Percentiles rank a stretch among this genome's conserved stretches.
Evolutionary conservation across 64 coral and sea anemone genomes (phyloP).

Genomic region (Anthopleura sola): DNA sequence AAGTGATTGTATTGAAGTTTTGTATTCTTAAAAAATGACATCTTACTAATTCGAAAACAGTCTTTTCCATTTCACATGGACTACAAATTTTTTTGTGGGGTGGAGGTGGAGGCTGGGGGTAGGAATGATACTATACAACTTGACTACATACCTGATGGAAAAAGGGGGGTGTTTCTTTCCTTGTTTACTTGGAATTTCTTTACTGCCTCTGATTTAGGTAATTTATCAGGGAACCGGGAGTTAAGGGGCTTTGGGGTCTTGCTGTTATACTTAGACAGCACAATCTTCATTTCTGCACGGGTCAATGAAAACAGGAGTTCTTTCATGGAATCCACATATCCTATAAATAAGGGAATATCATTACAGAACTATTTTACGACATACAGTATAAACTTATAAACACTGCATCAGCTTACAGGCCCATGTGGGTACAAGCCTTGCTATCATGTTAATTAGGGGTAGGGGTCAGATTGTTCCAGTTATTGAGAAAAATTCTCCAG

Average conservation of each 20-base stretch:
- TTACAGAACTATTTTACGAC: neutral
- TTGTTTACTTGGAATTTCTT: neutral
- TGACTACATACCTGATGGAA: slow-evolving; percentile 15
- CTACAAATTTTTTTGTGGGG: too few relatives aligned
- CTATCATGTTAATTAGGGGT: too few relatives aligned
- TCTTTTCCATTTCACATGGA: neutral
- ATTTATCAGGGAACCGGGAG: slow-evolving; percentile 5
- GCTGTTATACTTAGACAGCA: neutral
- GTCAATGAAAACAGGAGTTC: neutral
- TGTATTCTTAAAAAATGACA: too few relatives aligned
- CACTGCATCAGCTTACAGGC: neutral
- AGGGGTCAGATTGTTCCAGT: too few relatives aligned
- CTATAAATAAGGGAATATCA: slow-evolving; percentile 8
- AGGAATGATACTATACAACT: neutral
- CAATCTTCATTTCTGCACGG: neutral
- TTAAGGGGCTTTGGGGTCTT: slow-evolving; percentile 23
- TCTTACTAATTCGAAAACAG: neutral
- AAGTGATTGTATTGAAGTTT: neutral
- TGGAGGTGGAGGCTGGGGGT: too few relatives aligned
- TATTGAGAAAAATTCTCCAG: too few relatives aligned
- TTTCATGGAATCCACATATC: slow-evolving; percentile 18
- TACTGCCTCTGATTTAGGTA: neutral
- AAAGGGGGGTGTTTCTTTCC: slow-evolving; percentile 8
- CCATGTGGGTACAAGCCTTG: neutral
- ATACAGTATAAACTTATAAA: neutral